Conservation (phyloP, 92 coral and sea anemone genomes). For the Chrysogorgia sp. region DNA sequence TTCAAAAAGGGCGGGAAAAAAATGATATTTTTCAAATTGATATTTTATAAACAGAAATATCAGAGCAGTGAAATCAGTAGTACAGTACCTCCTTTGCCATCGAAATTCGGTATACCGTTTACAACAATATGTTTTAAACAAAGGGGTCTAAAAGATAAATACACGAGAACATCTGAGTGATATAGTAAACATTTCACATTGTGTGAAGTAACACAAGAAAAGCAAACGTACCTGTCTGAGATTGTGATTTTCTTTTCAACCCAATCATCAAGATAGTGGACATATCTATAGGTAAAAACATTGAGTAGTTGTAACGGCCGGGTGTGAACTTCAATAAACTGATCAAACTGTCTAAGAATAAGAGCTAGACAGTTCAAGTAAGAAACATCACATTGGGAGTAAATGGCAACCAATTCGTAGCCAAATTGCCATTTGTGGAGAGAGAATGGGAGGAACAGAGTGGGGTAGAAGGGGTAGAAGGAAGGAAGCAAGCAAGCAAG, state of each 20-base stretch:
- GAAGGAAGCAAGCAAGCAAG: too few relatives aligned
- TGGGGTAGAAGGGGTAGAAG: too few relatives aligned
- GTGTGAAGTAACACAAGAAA: background rate
- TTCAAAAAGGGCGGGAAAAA: background rate
- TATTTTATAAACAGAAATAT: background rate
- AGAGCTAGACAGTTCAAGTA: too few relatives aligned
- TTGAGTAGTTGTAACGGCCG: too few relatives aligned
- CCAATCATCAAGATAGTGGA: conserved; percentile 94
- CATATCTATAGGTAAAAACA: conserved; percentile 71
- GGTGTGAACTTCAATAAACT: too few relatives aligned
- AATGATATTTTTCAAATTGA: too few relatives aligned
- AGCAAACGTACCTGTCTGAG: conserved; percentile 70
- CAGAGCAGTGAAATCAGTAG: background rate
- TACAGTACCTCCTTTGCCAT: conserved; percentile 81
- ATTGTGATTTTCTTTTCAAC: conserved; percentile 80
- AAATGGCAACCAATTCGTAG: too few relatives aligned
- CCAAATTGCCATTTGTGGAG: too few relatives aligned
- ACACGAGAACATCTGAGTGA: background rate
- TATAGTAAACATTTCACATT: background rate
- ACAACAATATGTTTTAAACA: conserved; percentile 89
- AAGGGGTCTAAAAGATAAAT: conserved; percentile 63
- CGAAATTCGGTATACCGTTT: conserved; percentile 90
- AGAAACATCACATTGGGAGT: too few relatives aligned
- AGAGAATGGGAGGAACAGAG: too few relatives aligned
- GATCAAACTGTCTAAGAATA: too few relatives aligned